Percentiles rank a stretch among this genome's conserved stretches.
Evolutionary conservation across 92 coral and sea anemone genomes (phyloP).

Genomic region (Pocillopora grandis): DNA sequence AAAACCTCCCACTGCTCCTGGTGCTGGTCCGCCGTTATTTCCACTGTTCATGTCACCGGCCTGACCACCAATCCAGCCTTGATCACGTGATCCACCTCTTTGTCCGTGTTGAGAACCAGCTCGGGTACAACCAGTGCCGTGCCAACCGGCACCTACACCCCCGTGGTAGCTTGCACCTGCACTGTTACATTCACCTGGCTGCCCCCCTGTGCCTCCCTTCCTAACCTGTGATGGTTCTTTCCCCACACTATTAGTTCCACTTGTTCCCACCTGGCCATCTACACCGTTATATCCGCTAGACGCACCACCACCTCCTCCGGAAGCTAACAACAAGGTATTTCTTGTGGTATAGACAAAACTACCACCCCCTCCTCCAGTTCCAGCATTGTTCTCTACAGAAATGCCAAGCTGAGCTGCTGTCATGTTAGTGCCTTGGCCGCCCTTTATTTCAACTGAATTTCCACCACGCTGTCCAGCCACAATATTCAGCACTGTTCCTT

Average conservation of each 20-base stretch:
- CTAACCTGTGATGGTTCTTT: not conserved
- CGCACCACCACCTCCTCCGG: conserved; percentile 9
- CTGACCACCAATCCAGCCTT: conserved; percentile 55
- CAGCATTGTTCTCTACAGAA: not conserved
- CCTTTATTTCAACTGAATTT: not conserved
- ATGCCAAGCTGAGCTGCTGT: not conserved
- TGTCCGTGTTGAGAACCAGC: conserved; percentile 34
- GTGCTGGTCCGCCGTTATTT: conserved; percentile 57
- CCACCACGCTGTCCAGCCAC: not conserved
- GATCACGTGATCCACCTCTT: conserved; percentile 24
- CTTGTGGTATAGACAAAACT: not conserved
- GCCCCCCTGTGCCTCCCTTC: conserved; percentile 51
- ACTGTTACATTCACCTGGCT: not conserved
- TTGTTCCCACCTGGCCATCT: not conserved
- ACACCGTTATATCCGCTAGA: not conserved
- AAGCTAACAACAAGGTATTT: not conserved
- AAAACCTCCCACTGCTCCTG: conserved; percentile 70
- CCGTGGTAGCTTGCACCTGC: not conserved
- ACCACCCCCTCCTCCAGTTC: not conserved
- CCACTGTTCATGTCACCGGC: conserved; percentile 70
- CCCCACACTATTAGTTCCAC: not conserved
- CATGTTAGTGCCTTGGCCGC: not conserved
- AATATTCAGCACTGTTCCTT: conserved; percentile 8
- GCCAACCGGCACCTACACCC: conserved; percentile 5
- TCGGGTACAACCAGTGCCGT: conserved; percentile 41